phyloP scores from a whole-genome alignment of 2,113 vertebrate species.

The Aspiorhynchus laticeps region DNA sequence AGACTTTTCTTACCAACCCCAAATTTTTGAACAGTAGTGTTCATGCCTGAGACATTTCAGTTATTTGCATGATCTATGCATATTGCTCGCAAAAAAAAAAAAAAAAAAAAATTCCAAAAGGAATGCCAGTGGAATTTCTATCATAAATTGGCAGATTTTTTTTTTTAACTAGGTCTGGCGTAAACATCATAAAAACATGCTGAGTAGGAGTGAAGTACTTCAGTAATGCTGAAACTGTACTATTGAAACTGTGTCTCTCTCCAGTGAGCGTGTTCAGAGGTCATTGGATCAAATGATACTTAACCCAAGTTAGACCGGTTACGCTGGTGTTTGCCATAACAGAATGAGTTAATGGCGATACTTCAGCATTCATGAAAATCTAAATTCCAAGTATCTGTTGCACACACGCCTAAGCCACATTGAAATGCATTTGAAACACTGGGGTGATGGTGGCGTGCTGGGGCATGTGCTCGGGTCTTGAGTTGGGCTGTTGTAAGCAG shows the following conservation, averaged over 20 bases:
- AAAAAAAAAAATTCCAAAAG: no score
- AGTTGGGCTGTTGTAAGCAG: constrained; percentile 4
- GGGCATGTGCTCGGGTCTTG: constrained; percentile 31
- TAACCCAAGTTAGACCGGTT: constrained; percentile 1
- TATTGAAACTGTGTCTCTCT: not conserved
- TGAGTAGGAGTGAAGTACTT: not conserved
- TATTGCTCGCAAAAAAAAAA: not conserved
- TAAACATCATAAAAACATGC: not conserved
- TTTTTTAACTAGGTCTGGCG: not conserved
- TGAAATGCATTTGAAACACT: not conserved
- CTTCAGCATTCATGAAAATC: not conserved
- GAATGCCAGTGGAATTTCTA: not conserved
- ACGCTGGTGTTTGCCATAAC: not conserved
- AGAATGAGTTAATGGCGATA: not conserved
- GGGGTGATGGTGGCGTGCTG: constrained; percentile 28
- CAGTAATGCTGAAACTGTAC: not conserved
- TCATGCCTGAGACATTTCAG: not conserved
- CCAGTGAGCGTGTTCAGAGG: not conserved
- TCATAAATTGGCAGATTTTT: not conserved
- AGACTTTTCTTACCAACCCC: not conserved
- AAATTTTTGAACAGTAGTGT: not conserved
- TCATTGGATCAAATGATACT: not conserved
- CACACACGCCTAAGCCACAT: not conserved
- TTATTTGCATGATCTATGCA: not conserved
- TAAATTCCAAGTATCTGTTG: not conserved